Conservation (phyloP, 2,888 invertebrate genomes). For the Tetragonisca angustula region DNA sequence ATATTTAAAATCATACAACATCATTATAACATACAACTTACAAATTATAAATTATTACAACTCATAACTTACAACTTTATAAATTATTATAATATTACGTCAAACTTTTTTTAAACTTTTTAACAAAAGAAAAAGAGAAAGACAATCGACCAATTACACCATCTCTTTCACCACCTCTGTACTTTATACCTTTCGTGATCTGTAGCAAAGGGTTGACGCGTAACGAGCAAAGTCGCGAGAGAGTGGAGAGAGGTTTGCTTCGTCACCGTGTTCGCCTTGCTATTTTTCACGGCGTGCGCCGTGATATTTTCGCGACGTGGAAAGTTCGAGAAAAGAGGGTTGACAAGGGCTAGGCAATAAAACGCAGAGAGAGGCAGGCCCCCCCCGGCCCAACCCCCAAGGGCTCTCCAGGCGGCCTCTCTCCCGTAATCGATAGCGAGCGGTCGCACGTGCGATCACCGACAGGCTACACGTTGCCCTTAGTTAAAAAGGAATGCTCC, state of each 20-base stretch:
- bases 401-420: background rate
- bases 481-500: conserved; percentile 24
- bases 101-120: too few species aligned
- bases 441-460: conserved; percentile 31
- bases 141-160: too few species aligned
- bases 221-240: background rate
- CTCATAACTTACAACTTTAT: too few species aligned
- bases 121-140: background rate
- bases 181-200: too few species aligned
- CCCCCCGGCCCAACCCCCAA: background rate
- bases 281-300: conserved; percentile 40
- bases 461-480: background rate
- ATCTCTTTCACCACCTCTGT: background rate
- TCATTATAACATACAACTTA: too few species aligned
- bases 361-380: background rate
- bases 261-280: background rate
- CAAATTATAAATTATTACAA: too few species aligned
- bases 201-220: conserved; percentile 2
- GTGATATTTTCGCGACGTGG: conserved; percentile 48
- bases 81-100: too few species aligned
- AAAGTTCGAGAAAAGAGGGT: conserved; percentile 43
- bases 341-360: conserved; percentile 40
- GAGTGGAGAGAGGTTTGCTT: background rate
- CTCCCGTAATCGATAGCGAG: conserved; percentile 32
- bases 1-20: too few species aligned